Percentiles rank a stretch among this genome's conserved stretches.
Evolutionary conservation across 2,888 invertebrate species (phyloP).

Genomic region (Scaptomyza flava): DNA sequence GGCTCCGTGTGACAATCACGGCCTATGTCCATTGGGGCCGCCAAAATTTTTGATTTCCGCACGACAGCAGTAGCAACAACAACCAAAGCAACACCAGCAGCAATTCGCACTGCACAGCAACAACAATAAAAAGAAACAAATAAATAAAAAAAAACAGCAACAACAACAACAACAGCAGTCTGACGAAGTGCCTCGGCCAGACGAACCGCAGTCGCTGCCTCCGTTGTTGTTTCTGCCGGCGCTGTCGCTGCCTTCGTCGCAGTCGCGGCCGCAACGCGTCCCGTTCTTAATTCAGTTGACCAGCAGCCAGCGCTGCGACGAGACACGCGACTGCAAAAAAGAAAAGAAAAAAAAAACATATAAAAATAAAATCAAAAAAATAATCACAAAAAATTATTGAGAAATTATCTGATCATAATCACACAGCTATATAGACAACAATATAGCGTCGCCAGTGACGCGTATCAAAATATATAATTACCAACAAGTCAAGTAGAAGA

Average conservation of each 20-base stretch:
- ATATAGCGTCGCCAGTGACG: slow-evolving; percentile 20
- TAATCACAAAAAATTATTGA: slow-evolving; percentile 26
- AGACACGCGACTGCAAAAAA: slow-evolving; percentile 71
- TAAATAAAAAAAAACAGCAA: slow-evolving; percentile 24
- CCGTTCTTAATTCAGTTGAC: slow-evolving; percentile 81
- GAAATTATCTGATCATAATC: slow-evolving; percentile 29
- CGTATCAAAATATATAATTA: slow-evolving; percentile 7
- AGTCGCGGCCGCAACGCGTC: slow-evolving; percentile 59
- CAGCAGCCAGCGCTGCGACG: slow-evolving; percentile 77
- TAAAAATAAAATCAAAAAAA: slow-evolving; percentile 5
- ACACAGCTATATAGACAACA: slow-evolving; percentile 1
- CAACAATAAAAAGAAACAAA: slow-evolving; percentile 25
- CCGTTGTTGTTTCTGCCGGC: slow-evolving; percentile 5
- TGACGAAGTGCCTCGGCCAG: slow-evolving; percentile 57
- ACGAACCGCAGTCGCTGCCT: slow-evolving; percentile 38
- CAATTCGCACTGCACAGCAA: slow-evolving; percentile 15
- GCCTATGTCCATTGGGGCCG: slow-evolving; percentile 57
- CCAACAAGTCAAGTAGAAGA: background rate
- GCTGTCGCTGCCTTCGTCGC: slow-evolving; percentile 28
- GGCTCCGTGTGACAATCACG: slow-evolving; percentile 59
- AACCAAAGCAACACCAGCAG: slow-evolving; percentile 9
- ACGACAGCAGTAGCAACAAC: slow-evolving; percentile 41
- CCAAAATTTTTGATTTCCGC: slow-evolving; percentile 71
- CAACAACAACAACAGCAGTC: slow-evolving; percentile 20
- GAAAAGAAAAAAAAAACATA: slow-evolving; percentile 13